Percentiles rank a stretch among this genome's conserved stretches.
phyloP scores from a whole-genome alignment of 2,888 invertebrate species.

The Azorinus chamasolen region DNA sequence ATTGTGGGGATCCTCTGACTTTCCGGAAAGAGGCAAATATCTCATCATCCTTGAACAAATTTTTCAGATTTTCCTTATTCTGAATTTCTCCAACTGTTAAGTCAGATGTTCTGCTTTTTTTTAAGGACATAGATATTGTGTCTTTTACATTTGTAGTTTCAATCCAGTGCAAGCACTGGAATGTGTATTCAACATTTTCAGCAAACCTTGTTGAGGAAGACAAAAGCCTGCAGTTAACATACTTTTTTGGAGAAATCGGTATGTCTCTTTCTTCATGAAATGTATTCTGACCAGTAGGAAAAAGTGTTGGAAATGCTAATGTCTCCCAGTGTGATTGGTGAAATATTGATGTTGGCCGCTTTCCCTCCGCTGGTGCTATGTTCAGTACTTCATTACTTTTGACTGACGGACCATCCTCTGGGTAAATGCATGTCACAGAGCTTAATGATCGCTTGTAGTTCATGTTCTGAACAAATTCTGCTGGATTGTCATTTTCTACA shows the following conservation, averaged over 20 bases:
- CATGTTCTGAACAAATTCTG: conserved; percentile 26
- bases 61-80: conserved; percentile 21
- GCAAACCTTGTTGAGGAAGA: conserved; percentile 34
- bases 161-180: conserved; percentile 41
- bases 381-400: conserved; percentile 17
- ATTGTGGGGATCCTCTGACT: conserved; percentile 40
- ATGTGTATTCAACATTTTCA: conserved; percentile 45
- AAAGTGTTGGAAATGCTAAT: conserved; percentile 48
- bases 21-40: conserved; percentile 35
- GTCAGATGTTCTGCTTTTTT: conserved; percentile 27
- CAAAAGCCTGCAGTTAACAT: conserved; percentile 39
- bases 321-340: conserved; percentile 37
- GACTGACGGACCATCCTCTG: conserved; percentile 33
- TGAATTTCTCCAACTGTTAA: conserved; percentile 16
- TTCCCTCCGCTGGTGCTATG: conserved; percentile 27
- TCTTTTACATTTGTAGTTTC: conserved; percentile 22
- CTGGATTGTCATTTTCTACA: conserved; percentile 20
- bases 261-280: conserved; percentile 37
- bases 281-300: conserved; percentile 35
- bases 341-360: conserved; percentile 38
- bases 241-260: conserved; percentile 31
- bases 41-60: conserved; percentile 28
- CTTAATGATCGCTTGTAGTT: conserved; percentile 30
- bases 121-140: conserved; percentile 22
- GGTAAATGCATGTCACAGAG: conserved; percentile 24